Evolutionary conservation across 1,140 invertebrate genomes (phyloP), one percentile per base, ranked within the genome.

Genomic region (Nephila pilipes): DNA sequence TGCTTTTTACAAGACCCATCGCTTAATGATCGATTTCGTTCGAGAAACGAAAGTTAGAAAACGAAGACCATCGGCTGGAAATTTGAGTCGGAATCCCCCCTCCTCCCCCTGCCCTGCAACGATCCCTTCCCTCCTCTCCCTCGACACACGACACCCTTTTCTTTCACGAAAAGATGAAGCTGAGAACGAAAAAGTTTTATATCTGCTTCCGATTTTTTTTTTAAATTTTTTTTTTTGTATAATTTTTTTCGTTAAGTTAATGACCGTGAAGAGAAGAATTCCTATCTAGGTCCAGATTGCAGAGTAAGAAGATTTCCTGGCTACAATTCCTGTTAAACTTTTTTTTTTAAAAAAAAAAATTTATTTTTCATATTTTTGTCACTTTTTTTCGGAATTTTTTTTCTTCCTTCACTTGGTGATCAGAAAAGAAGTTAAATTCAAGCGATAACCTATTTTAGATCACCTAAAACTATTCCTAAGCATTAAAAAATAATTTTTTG

Each of bases 201-300:
- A 81, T 90, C 79, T 79, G 63, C 87, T 89, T 69, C 36, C 29
- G 18, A 32, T 46, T 58, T 79, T 89, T 89, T 60, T 58, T 54
- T 83, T 80, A 8, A 18, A 16, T 22, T 54, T 3, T n/a, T 60
- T n/a, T 32, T 75, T 75, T 32, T 18, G 69, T 55, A 83, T 83
- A 83, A 55, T 87, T 88, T 90, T 91, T 91, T 85, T 85, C 90
- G 58, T 65, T 85, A 69, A 63, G 80, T 85, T 92, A 92, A 92
- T 92, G 90, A 92, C 90, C 90, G 60, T 90, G 69, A 80, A 90
- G 65, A 63, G 89, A 79, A 92, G 90, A 69, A 92, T 85, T 69
- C 83, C 60, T 85, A 83, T 81, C 89, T 81, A 22, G 29, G 25
- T 29, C 63, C 87, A 80, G 79, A 90, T 69, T 88, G 63, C 36